Conservation (phyloP, 2,113 vertebrate genomes). For the Ariopsis seemanni region DNA sequence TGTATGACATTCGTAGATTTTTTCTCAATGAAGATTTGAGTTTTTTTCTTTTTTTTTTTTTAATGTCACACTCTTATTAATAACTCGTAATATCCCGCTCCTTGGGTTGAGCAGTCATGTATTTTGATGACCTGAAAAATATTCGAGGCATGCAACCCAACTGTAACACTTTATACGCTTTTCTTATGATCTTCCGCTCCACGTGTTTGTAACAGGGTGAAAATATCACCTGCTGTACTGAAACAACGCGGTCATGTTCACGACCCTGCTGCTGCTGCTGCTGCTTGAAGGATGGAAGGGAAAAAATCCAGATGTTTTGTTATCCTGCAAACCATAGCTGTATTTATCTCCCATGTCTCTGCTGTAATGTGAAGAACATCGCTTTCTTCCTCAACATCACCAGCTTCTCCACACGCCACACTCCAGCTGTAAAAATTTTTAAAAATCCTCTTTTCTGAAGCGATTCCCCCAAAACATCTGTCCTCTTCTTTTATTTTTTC, state of each 20-base stretch:
- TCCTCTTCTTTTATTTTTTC: conserved; percentile 57
- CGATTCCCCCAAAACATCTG: conserved; percentile 39
- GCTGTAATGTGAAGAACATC: conserved; percentile 62
- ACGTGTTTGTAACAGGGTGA: conserved; percentile 76
- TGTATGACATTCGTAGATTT: conserved; percentile 48
- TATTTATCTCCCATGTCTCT: conserved; percentile 38
- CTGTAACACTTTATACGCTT: conserved; percentile 75
- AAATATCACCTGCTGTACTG: conserved; percentile 66
- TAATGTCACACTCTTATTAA: conserved; percentile 65
- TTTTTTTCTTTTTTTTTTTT: conserved; percentile 43
- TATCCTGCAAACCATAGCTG: conserved; percentile 17
- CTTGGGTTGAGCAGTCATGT: conserved; percentile 62
- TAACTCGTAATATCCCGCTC: conserved; percentile 59
- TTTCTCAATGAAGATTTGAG: conserved; percentile 35
- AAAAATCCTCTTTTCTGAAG: neutral
- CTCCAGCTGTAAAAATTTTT: conserved; percentile 60
- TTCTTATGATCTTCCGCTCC: conserved; percentile 74
- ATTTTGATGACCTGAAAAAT: conserved; percentile 79
- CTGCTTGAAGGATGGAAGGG: neutral
- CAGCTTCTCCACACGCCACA: conserved; percentile 53
- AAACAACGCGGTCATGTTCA: conserved; percentile 56
- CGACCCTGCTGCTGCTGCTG: conserved; percentile 41
- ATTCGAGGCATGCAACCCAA: conserved; percentile 79
- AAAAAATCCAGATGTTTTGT: conserved; percentile 50
- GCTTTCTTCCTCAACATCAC: conserved; percentile 54